Evolutionary conservation across 2,888 invertebrate genomes (phyloP).

Genomic region (Cylindroiulus punctatus): DNA sequence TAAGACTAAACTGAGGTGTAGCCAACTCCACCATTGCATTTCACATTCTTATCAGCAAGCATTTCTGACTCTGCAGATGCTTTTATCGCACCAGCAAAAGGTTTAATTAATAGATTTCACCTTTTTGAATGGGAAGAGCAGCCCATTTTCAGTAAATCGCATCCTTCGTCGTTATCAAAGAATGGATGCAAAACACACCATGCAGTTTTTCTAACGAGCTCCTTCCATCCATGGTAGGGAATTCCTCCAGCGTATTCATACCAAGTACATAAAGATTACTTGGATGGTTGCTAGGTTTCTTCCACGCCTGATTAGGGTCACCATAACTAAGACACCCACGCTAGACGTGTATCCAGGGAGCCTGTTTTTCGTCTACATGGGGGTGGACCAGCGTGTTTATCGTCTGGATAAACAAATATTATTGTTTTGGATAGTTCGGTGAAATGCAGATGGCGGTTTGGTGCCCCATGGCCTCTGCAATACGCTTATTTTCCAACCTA

Average conservation of each 20-base stretch:
- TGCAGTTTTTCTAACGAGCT: not conserved
- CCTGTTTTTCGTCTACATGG: not conserved
- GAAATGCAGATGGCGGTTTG: not conserved
- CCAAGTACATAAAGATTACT: not conserved
- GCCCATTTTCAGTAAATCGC: not conserved
- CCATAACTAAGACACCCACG: not conserved
- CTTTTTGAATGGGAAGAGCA: not conserved
- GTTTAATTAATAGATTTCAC: too few relatives aligned
- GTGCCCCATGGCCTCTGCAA: not conserved
- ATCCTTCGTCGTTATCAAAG: not conserved
- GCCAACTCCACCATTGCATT: too few relatives aligned
- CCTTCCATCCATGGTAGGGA: not conserved
- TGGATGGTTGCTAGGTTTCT: constrained; percentile 18
- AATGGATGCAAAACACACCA: not conserved
- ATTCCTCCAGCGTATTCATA: not conserved
- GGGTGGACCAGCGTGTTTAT: not conserved
- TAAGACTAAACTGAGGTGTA: too few relatives aligned
- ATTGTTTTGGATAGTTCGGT: not conserved
- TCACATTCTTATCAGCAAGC: too few relatives aligned
- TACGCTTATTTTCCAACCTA: not conserved
- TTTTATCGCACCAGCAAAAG: too few relatives aligned
- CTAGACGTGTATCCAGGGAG: not conserved
- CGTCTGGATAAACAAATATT: not conserved
- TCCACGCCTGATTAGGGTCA: not conserved
- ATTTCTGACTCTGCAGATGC: too few relatives aligned